A percentile compares a stretch with the other conserved stretches of the same genome.
Evolutionary conservation across 2,797 vertebrate genomes (phyloP).

Genomic region (Phataginus tricuspis): DNA sequence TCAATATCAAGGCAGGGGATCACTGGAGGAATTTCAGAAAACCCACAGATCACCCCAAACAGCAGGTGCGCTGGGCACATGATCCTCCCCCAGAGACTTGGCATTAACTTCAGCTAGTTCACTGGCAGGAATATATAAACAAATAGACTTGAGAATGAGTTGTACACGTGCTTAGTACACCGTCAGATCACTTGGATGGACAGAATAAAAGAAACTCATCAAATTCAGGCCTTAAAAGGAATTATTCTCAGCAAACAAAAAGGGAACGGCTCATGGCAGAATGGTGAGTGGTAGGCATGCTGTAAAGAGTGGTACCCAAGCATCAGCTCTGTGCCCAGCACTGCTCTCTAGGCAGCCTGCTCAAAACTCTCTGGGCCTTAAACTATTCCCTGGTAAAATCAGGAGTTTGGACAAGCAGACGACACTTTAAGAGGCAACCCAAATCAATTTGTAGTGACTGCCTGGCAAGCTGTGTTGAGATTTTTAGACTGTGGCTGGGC

Average conservation of each 20-base stretch:
- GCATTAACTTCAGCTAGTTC: neutral
- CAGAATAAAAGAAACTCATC: neutral
- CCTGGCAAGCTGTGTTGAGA: neutral
- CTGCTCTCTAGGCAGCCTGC: neutral
- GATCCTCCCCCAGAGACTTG: neutral
- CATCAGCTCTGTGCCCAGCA: neutral
- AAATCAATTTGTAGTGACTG: neutral
- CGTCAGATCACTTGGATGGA: neutral
- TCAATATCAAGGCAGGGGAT: neutral
- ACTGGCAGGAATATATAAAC: neutral
- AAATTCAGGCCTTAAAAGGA: neutral
- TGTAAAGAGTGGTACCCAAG: neutral
- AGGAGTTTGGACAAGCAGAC: neutral
- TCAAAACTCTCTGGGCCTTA: neutral
- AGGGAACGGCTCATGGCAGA: neutral
- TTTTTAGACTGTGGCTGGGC: neutral
- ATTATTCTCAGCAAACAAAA: neutral
- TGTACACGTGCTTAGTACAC: neutral
- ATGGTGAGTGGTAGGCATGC: rapidly evolving
- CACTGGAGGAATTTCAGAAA: conserved; percentile 39
- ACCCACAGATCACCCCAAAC: neutral
- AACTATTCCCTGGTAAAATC: neutral
- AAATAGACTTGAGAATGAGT: neutral
- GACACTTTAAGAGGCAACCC: neutral
- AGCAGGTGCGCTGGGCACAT: neutral